Base-by-base conservation (phyloP, 2,888 invertebrate genomes). In the Oligia strigilis region DNA sequence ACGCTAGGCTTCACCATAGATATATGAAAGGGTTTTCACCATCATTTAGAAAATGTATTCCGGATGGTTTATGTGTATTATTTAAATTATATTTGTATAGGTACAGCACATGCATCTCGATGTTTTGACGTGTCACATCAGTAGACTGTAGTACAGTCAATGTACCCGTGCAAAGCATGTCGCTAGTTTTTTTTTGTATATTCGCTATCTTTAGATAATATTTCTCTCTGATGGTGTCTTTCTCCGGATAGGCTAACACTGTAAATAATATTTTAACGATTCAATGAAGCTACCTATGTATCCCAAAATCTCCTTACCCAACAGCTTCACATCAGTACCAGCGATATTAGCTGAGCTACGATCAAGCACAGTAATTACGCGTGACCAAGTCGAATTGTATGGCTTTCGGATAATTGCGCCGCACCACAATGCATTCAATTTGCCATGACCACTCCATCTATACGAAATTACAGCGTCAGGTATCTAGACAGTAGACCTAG, bases 361-460 rank as follows among this genome's bases (percentile, higher is more conserved):
- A 82, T 72, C 75, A 75, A 86, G 49, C 58, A n/a, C 29, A 62
- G 78, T 72, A 88, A 88, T 86, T 82, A 88, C 60, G 66, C 71
- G 13, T 76, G 55, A 72, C 74, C 74, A 74, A 69, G 75, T 40
- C 29, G 58, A 71, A 83, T 84, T 82, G 72, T 72, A 75, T 82
- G 58, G 82, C 69, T 75, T 75, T 58, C 72, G 36, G 80, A 66
- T 87, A 87, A 87, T 87, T 87, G 80, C 72, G 43, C 43, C 14
- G 0, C 6, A 58, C 75, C 78, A 82, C 87, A 88, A 87, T 80
- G 77, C 78, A 84, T 87, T 88, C 77, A 88, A 88, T 87, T 87
- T 82, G 65, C 77, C 36, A 46, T 78, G 72, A 76, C 43, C 65
- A 70, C 49, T 70, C 52, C 19, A 67, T 71, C 74, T 73, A 73